These are phyloP conservation scores for Circaetus gallicus DNA, from an alignment of 2,113 vertebrate species.

Conservation along the genomic window DNA sequence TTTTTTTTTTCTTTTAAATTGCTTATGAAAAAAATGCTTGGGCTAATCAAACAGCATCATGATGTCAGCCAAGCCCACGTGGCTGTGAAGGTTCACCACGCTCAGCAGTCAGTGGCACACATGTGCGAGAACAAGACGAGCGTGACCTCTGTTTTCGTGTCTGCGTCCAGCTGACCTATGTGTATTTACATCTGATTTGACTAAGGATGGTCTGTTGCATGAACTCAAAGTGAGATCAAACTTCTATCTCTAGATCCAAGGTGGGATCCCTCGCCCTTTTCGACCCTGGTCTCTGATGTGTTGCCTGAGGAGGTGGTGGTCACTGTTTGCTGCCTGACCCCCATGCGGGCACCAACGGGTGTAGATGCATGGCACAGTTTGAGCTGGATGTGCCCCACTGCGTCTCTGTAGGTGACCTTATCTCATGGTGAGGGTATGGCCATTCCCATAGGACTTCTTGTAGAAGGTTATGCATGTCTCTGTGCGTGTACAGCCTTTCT, in stretches of 20 bases:
- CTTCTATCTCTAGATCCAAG: not conserved
- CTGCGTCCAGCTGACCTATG: rapidly evolving
- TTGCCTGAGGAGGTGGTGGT: not conserved
- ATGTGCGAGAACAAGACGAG: rapidly evolving
- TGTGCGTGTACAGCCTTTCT: not conserved
- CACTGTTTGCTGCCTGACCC: not conserved
- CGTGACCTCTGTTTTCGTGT: rapidly evolving
- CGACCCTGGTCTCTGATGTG: not conserved
- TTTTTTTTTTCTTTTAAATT: too few relatives aligned
- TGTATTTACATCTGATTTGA: not conserved
- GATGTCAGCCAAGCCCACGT: not conserved
- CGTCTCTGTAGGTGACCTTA: not conserved
- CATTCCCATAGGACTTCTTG: not conserved
- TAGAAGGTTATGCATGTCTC: not conserved
- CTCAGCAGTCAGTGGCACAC: too few relatives aligned
- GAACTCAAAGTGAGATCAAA: not conserved
- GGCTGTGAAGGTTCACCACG: not conserved
- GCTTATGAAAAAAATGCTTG: not conserved
- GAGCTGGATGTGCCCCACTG: not conserved
- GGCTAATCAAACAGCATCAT: not conserved
- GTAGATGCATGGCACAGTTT: not conserved
- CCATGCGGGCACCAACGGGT: rapidly evolving
- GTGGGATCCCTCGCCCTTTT: not conserved
- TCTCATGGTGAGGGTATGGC: not conserved
- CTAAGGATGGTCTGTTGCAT: not conserved